Base-by-base conservation (phyloP, 2,113 vertebrate species). In the Myotis davidii region DNA sequence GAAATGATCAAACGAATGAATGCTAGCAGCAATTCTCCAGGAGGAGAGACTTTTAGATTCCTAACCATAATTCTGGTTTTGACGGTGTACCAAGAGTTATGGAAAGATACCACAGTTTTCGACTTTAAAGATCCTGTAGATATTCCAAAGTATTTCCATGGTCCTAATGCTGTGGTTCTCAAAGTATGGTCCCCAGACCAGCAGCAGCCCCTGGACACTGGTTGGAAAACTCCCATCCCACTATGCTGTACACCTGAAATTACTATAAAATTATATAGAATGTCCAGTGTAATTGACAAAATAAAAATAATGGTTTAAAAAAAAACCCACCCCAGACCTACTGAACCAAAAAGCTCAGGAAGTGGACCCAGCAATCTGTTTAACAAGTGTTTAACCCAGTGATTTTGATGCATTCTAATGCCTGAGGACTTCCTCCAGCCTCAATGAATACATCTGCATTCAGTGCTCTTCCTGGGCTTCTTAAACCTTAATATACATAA, bases 11-110 rank as follows among this genome's bases (percentile, higher is more conserved):
- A 42, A 70, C 45, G 48, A 70, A 72, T 77, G 42, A 61, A 61
- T 67, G 8, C 20, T 39, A 94, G 72, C 5, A 37, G 45, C n/a
- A 65, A 6, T 81, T 70, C 64, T 79, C 59, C 59, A 73, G 45
- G 56, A 84, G n/a, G 12, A 54, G 39, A 59, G 39, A 9, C 67
- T 82, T 93, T 92, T n/a, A 94, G 65, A 79, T 77, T 70, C 6
- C n/a, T 65, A 27, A 48, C 32, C 52, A 87, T 64, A 96, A 73
- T 76, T 85, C 72, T 90, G 37, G 18, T 77, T 95, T 45, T 81
- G 16, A 65, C 12, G 52, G 48, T 52, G 1, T 18, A 72, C 9
- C 25, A 76, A 94, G 67, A 73, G 18, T 76, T 74, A 21, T 77
- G 32, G 34, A 85, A 90, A 42, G 42, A 42, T n/a, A 85, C 0